Evolutionary conservation across 1,140 invertebrate species (phyloP).

Genomic region (Lepidotrigona ventralis): DNA sequence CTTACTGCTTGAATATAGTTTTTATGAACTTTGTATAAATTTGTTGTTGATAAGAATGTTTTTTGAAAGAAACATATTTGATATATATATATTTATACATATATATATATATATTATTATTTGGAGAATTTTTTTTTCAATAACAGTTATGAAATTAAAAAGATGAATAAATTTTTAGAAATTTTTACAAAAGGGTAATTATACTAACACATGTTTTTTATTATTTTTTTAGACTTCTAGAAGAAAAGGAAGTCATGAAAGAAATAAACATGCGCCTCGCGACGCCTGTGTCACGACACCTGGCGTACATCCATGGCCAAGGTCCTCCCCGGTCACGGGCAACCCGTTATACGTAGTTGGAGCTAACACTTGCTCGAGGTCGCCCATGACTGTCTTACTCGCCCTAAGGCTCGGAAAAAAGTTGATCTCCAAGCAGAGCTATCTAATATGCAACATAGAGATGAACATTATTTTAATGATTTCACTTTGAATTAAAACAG

Average conservation of each 20-base stretch:
- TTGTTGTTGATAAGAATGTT: neutral
- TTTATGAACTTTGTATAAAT: constrained; percentile 12
- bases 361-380: constrained; percentile 61
- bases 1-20: neutral
- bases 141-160: neutral
- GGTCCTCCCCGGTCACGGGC: constrained; percentile 76
- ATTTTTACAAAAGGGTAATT: neutral
- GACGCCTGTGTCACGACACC: constrained; percentile 54
- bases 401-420: constrained; percentile 28
- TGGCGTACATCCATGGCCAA: constrained; percentile 73
- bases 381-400: constrained; percentile 44
- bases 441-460: constrained; percentile 1
- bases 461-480: neutral
- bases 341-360: constrained; percentile 62
- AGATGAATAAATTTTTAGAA: neutral
- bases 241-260: neutral
- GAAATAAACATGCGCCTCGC: constrained; percentile 16
- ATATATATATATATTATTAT: neutral
- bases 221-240: constrained; percentile 16
- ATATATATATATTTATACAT: neutral
- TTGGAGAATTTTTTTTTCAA: neutral
- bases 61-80: neutral
- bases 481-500: neutral
- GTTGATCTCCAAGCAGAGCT: constrained; percentile 20
- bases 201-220: neutral